These are phyloP conservation scores for Chionomys nivalis DNA, from an alignment of 2,113 vertebrate species.

Conservation along the genomic window DNA sequence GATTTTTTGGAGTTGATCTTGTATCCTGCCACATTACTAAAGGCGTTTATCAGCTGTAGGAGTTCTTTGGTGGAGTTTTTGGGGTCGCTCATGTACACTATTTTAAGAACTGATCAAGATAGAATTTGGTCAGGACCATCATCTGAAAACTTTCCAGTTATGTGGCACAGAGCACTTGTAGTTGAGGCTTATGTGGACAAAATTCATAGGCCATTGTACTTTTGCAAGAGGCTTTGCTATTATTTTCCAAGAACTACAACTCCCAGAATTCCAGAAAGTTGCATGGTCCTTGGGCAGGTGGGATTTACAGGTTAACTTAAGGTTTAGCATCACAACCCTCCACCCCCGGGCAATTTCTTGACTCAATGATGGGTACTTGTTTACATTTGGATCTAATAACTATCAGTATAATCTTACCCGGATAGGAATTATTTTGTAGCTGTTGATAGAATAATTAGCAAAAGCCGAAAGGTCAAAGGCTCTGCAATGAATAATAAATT, in stretches of 20 bases:
- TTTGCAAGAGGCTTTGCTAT: neutral
- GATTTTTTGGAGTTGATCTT: too few species aligned
- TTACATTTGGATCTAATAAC: neutral
- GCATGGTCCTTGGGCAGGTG: too few species aligned
- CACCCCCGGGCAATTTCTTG: neutral
- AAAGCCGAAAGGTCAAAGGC: neutral
- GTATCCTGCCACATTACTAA: too few species aligned
- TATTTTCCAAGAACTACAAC: neutral
- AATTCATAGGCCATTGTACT: neutral
- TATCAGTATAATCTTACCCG: neutral
- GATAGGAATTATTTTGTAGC: neutral
- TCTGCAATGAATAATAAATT: neutral
- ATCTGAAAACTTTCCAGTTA: neutral
- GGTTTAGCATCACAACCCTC: neutral
- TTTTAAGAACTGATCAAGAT: neutral
- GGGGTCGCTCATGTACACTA: too few species aligned
- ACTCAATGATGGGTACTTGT: neutral
- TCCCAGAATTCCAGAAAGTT: neutral
- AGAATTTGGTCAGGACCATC: neutral
- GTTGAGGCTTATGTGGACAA: neutral
- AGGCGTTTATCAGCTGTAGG: too few species aligned
- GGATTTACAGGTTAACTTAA: neutral
- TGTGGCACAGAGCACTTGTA: neutral
- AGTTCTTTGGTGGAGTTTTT: too few species aligned
- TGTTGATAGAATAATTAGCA: too few species aligned